Base-by-base conservation (phyloP, 2,888 invertebrate genomes). In the Lasioglossum calceatum region DNA sequence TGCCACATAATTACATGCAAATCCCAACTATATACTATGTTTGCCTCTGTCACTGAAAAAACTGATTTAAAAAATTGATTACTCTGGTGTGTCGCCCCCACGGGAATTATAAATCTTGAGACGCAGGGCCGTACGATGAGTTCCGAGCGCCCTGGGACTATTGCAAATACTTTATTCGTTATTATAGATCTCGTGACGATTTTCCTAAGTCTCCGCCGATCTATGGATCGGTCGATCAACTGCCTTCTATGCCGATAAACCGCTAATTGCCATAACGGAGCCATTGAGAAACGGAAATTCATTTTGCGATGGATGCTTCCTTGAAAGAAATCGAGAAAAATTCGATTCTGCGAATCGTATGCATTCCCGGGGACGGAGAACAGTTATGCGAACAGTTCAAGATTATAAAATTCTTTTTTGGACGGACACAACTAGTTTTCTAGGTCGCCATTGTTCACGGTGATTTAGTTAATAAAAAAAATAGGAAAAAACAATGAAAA, bases 141-240 rank as follows among this genome's bases (percentile, higher is more conserved):
- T 19, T 67, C 8, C 67, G 10, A 67, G 27, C 42, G 14, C 23
- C 39, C 4, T 5, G 70, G 23, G 27, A 58, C 78, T 84, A 79
- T 79, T 85, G 79, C 79, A 84, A 85, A 79, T 85, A 85, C 84
- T 76, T 79, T 39, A 3, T 61, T 58, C 5, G 16, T 50, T 7
- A 54, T 72, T 50, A 42, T 14, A 19, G n/a, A 32, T 42, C 71
- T 42, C 50, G 27, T 7, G 78, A 64, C 50, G 71, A 79, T 64
- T 76, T 64, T 84, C 14, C 5, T 61, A 44, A 47, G 50, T 75
- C 67, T 44, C 47, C 27, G 27, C 74, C 19, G 70, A 70, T 70
- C 70, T 10, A 10, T 77, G 10, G 19, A 71, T 71, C 23, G 70
- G n/a, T 42, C 58, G 47, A 75, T 61, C 39, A 36, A 32, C 78